Percentiles rank a stretch among this genome's conserved stretches.
Conservation (phyloP, 2,888 invertebrate species). For the Drosophila pegasa region DNA sequence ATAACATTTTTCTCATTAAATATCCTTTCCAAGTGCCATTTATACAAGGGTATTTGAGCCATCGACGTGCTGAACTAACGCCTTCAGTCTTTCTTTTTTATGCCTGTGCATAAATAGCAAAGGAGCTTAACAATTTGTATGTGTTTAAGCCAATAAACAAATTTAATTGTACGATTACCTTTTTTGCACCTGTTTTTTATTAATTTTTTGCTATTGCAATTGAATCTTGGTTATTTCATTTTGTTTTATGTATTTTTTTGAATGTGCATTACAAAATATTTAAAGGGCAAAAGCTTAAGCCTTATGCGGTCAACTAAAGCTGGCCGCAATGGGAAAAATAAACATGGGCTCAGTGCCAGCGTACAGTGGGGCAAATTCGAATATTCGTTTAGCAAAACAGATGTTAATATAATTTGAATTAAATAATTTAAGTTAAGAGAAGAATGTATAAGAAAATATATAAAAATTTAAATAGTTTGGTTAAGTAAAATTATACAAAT, state of each 20-base stretch:
- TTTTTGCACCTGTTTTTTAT: constrained; percentile 32
- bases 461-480: not conserved
- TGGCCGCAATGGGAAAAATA: constrained; percentile 74
- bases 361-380: constrained; percentile 4
- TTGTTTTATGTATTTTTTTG: constrained; percentile 48
- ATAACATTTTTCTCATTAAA: too few species aligned
- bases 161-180: constrained; percentile 58
- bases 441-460: too few species aligned
- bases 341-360: constrained; percentile 62
- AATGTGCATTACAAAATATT: constrained; percentile 69
- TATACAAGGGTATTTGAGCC: not conserved
- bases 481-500: not conserved
- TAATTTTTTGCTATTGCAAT: constrained; percentile 21
- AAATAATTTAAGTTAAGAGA: not conserved
- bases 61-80: not conserved
- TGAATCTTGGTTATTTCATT: constrained; percentile 34
- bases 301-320: constrained; percentile 73
- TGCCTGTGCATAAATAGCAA: constrained; percentile 16
- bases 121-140: constrained; percentile 64
- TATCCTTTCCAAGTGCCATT: not conserved
- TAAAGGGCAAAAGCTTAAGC: constrained; percentile 79
- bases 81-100: constrained; percentile 4
- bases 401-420: not conserved
- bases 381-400: too few species aligned
- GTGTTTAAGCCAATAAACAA: constrained; percentile 64